Evolutionary conservation across 1,140 invertebrate species (phyloP), one percentile per base, ranked within the genome.

Genomic region (Drosophila neocordata): DNA sequence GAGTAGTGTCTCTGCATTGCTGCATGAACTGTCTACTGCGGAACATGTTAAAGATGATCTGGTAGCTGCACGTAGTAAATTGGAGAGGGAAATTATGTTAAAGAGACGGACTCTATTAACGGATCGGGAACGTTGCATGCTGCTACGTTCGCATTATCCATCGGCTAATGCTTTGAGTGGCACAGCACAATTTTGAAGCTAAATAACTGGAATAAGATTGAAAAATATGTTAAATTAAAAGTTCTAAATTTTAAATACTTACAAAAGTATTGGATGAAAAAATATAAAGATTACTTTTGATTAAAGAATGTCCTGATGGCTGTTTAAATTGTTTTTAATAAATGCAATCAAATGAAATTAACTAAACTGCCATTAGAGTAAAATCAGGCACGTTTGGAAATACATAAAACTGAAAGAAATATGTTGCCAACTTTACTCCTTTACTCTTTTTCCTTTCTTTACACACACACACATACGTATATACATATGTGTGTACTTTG

Each of bases 51-150:
- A 95, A 67, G 87, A 92, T 0, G 92, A 93, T 34, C 92, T 96
- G 11, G 93, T 95, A 60, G 93, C 92, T 59, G 92, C 93, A 0
- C 93, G 95, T 66, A 93, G 92, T 2, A 92, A 93, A 1, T 83
- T 96, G 15, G 96, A 96, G 90, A 93, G 94, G 12, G 95, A 96
- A 81, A 95, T 96, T 38, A 94, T 95, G 73, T 92, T 95, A 12
- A 96, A 96, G 82, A 92, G 94, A 31, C 95, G 95, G 89, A 94
- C 94, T 15, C 79, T 96, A 0, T 94, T 93, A 63, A 94, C 96
- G 60, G 95, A 96, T 77, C 92, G 93, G 69, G 94, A 95, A 56
- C 93, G 95, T 48, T 94, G 94, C 65, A 93, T 93, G 74, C 79
- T 92, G 18, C 92, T 95, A 0, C 92, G 95, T 8, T 94, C 94